These are phyloP conservation scores for Perca fluviatilis DNA, from an alignment of 2,113 vertebrate genomes.

Conservation along the genomic window DNA sequence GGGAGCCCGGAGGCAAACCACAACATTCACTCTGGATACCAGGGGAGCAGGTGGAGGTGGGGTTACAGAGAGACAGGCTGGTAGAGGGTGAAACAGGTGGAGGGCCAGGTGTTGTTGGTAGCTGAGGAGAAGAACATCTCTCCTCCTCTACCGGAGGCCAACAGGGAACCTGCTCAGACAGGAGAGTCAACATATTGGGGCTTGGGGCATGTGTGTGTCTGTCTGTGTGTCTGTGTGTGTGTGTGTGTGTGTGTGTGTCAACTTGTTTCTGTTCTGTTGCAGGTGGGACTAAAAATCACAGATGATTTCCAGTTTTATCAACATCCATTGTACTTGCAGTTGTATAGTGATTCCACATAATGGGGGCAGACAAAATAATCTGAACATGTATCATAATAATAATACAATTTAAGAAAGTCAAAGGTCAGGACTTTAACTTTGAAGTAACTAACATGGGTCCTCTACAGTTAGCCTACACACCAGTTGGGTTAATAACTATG, in stretches of 20 bases:
- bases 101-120: constrained; percentile 61
- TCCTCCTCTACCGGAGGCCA: constrained; percentile 59
- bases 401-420: too few species aligned
- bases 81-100: constrained; percentile 22
- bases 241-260: constrained; percentile 20
- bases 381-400: background rate
- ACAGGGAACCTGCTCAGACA: constrained; percentile 62
- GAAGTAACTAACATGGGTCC: background rate
- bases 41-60: constrained; percentile 28
- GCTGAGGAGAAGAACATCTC: constrained; percentile 30
- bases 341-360: background rate
- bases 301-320: background rate
- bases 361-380: constrained; percentile 32
- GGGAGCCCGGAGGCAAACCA: constrained; percentile 40
- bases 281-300: constrained; percentile 23
- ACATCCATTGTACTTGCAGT: background rate
- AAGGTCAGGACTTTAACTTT: background rate
- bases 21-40: constrained; percentile 21
- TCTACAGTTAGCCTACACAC: background rate
- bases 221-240: constrained; percentile 4
- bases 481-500: background rate
- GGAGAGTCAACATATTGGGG: constrained; percentile 30
- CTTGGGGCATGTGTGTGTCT: constrained; percentile 23
- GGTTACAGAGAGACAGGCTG: constrained; percentile 32
- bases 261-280: constrained; percentile 1